phyloP scores from a whole-genome alignment of 2,797 vertebrate species.

The Alcedo quadribrachys region DNA sequence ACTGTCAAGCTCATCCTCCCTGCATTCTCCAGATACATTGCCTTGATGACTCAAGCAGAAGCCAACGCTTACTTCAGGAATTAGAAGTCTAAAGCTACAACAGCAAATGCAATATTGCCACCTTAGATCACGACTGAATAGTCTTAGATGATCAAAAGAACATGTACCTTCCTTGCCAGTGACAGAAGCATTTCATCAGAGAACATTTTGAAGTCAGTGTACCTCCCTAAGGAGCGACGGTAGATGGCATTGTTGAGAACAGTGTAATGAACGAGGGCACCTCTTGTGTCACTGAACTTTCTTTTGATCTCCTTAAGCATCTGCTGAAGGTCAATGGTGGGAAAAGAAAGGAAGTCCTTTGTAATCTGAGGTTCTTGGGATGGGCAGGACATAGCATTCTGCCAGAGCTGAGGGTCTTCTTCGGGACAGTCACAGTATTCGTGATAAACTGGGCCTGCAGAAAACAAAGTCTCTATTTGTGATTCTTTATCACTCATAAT shows the following conservation, averaged over 20 bases:
- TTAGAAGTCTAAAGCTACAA: neutral
- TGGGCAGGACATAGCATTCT: conserved; percentile 83
- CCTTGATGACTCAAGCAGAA: neutral
- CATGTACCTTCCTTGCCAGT: conserved; percentile 87
- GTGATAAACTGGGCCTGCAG: conserved; percentile 89
- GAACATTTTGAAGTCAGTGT: conserved; percentile 98
- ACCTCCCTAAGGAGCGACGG: conserved; percentile 88
- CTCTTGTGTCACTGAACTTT: conserved; percentile 83
- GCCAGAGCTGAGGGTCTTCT: conserved; percentile 81
- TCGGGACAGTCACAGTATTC: conserved; percentile 92
- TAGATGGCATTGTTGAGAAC: conserved; percentile 86
- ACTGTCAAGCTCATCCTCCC: neutral
- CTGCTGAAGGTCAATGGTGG: conserved; percentile 82
- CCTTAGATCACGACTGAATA: neutral
- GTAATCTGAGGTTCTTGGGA: conserved; percentile 83
- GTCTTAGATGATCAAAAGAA: neutral
- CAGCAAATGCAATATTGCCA: neutral
- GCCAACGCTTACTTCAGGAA: neutral
- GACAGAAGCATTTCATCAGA: conserved; percentile 94
- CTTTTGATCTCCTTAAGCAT: conserved; percentile 85
- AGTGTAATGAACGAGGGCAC: conserved; percentile 90
- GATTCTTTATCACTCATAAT: neutral
- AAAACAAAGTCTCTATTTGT: neutral
- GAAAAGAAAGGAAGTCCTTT: conserved; percentile 86
- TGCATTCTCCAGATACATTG: neutral